Percentiles rank a stretch among this genome's conserved stretches.
Conservation (phyloP, 2,888 invertebrate species). For the Agriopis leucophaearia region DNA sequence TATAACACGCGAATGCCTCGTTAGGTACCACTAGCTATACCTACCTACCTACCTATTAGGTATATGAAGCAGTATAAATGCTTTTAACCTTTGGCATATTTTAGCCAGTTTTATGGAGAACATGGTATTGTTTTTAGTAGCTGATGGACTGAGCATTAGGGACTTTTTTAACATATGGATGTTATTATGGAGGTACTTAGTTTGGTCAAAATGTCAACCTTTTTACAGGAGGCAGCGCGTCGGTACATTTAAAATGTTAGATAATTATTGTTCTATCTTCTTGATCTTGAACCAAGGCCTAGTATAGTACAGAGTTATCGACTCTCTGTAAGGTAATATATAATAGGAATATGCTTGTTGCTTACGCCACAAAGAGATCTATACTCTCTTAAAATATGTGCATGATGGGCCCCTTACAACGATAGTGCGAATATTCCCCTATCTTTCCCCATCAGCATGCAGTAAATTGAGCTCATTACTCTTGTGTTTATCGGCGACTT, state of each 20-base stretch:
- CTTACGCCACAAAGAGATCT: neutral
- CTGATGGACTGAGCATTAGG: neutral
- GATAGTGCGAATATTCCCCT: constrained; percentile 4
- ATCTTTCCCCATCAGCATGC: constrained; percentile 4
- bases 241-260: no score
- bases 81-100: constrained; percentile 27
- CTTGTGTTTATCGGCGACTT: constrained; percentile 20
- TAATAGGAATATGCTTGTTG: neutral
- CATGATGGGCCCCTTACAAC: neutral
- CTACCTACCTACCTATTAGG: neutral
- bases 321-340: no score
- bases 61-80: constrained; percentile 18
- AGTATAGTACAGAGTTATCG: no score
- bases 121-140: constrained; percentile 18
- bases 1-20: constrained; percentile 17
- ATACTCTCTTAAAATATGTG: neutral
- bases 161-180: neutral
- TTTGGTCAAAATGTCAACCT: no score
- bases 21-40: neutral
- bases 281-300: no score
- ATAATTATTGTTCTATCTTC: no score
- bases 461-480: constrained; percentile 23
- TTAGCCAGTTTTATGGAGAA: constrained; percentile 21
- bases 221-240: no score
- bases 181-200: neutral